A percentile compares a stretch with the other conserved stretches of the same genome.
Evolutionary conservation across 1,140 invertebrate genomes (phyloP).

Genomic region (Trypoxylus dichotomus): DNA sequence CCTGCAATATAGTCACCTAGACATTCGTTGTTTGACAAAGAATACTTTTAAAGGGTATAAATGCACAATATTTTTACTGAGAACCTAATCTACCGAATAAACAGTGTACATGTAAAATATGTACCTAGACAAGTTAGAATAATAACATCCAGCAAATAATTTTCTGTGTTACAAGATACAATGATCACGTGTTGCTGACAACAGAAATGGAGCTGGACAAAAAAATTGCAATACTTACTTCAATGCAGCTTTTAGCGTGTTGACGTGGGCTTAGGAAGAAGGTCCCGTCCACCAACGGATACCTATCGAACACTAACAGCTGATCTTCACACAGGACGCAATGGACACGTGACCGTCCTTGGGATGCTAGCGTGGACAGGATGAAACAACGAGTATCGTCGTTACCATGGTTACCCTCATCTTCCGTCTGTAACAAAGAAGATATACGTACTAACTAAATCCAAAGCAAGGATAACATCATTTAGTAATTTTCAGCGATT

Average conservation of each 20-base stretch:
- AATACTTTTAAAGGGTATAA: no score
- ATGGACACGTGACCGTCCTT: slow-evolving; percentile 78
- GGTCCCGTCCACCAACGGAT: slow-evolving; percentile 95
- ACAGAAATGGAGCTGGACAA: neutral
- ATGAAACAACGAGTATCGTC: slow-evolving; percentile 95
- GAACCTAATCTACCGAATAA: no score
- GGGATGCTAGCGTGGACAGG: slow-evolving; percentile 82
- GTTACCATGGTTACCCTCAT: slow-evolving; percentile 95
- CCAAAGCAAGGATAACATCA: neutral
- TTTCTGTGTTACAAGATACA: no score
- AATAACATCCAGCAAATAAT: no score
- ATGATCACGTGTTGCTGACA: no score
- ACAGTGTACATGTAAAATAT: no score
- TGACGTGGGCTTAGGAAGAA: slow-evolving; percentile 94
- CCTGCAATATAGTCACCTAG: no score
- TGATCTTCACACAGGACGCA: slow-evolving; percentile 88
- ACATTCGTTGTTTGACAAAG: no score
- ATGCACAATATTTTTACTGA: no score
- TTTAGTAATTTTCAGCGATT: no score
- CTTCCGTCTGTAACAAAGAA: slow-evolving; percentile 83
- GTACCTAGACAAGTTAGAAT: no score
- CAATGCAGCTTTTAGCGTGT: slow-evolving; percentile 80
- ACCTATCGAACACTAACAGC: slow-evolving; percentile 92
- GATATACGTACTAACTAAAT: slow-evolving; percentile 34
- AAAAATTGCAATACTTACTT: slow-evolving; percentile 63